A percentile compares a stretch with the other conserved stretches of the same genome.
phyloP scores from a whole-genome alignment of 2,113 vertebrate species.

The Anolis sagrei region DNA sequence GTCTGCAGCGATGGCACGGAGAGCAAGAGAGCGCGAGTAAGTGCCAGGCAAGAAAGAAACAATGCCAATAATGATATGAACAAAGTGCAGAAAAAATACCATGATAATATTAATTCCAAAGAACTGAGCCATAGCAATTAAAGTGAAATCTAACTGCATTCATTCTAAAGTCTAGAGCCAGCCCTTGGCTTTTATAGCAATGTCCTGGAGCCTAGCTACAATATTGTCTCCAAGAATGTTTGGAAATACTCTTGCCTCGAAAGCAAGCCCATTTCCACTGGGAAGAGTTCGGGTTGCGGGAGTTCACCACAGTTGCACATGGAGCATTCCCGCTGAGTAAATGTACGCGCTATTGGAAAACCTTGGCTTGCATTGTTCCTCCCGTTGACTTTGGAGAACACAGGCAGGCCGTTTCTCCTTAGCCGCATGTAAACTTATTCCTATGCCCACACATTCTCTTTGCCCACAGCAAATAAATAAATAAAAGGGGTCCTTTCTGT shows the following conservation, averaged over 20 bases:
- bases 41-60: neutral
- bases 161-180: too few species aligned
- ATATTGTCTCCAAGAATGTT: conserved; percentile 44
- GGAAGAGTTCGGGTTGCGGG: neutral
- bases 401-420: neutral
- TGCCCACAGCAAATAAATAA: neutral
- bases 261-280: neutral
- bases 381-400: conserved; percentile 8
- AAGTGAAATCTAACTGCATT: too few species aligned
- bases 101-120: neutral
- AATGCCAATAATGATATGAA: neutral
- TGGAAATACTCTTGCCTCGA: neutral
- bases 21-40: neutral
- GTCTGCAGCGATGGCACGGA: too few species aligned
- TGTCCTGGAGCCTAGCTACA: conserved; percentile 45
- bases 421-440: neutral
- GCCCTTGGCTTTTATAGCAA: conserved; percentile 31
- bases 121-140: too few species aligned
- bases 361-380: neutral
- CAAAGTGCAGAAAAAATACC: neutral
- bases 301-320: conserved; percentile 44
- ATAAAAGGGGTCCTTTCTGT: conserved; percentile 28
- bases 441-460: neutral
- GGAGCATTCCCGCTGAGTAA: conserved; percentile 13
- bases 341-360: conserved; percentile 41